These are phyloP conservation scores for Chironomus riparius DNA, from an alignment of 2,888 invertebrate genomes.

Conservation along the genomic window DNA sequence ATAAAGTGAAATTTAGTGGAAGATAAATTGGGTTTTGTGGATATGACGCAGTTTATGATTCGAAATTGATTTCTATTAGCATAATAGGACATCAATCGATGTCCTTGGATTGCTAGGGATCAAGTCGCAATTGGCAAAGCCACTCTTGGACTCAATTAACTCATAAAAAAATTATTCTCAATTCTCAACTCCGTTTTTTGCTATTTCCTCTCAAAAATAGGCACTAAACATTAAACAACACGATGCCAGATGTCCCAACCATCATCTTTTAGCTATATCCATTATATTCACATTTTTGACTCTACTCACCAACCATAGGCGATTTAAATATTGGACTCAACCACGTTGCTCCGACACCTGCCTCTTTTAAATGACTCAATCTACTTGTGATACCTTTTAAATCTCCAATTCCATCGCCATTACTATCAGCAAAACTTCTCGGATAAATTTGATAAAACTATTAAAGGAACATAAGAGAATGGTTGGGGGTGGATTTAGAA, in stretches of 20 bases:
- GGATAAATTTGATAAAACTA: conserved; percentile 70
- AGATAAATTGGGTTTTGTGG: too few relatives aligned
- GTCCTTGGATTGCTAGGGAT: too few relatives aligned
- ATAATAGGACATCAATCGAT: too few relatives aligned
- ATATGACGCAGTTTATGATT: too few relatives aligned
- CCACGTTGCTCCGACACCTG: conserved; percentile 59
- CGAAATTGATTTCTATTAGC: too few relatives aligned
- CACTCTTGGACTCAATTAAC: too few relatives aligned
- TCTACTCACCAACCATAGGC: conserved; percentile 20
- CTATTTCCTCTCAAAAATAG: background rate
- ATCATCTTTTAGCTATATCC: background rate
- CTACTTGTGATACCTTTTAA: conserved; percentile 51
- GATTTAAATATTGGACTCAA: conserved; percentile 54
- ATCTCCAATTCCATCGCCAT: conserved; percentile 64
- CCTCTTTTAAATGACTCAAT: conserved; percentile 54
- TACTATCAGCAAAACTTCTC: conserved; percentile 67
- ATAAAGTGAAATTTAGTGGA: too few relatives aligned
- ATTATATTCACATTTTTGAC: conserved; percentile 34
- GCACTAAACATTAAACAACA: too few relatives aligned
- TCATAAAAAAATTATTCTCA: too few relatives aligned
- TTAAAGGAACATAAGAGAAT: background rate
- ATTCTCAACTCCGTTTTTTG: too few relatives aligned
- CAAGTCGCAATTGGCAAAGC: too few relatives aligned
- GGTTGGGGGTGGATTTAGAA: background rate
- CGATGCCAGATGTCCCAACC: too few relatives aligned